Evolutionary conservation across 2,888 invertebrate species (phyloP).

Genomic region (Cryptus armator): DNA sequence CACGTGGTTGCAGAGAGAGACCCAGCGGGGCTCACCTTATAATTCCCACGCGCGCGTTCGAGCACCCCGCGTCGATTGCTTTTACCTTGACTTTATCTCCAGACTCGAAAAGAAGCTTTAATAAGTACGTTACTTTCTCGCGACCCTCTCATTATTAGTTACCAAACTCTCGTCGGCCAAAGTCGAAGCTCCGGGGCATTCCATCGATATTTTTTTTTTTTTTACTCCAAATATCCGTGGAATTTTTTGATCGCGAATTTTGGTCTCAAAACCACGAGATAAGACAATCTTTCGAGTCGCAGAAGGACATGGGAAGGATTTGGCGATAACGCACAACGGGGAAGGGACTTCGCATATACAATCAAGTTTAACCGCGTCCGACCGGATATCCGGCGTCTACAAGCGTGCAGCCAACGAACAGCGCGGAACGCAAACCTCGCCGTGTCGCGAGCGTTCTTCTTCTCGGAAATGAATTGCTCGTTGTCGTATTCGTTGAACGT

Average conservation of each 20-base stretch:
- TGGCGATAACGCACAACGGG: neutral
- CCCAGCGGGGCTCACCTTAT: slow-evolving; percentile 43
- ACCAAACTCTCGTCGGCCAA: slow-evolving; percentile 30
- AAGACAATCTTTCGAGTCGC: neutral
- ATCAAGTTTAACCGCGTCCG: slow-evolving; percentile 25
- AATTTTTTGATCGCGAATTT: slow-evolving; percentile 2
- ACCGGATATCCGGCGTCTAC: slow-evolving; percentile 69
- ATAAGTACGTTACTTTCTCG: slow-evolving; percentile 29
- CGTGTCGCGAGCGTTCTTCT: slow-evolving; percentile 11
- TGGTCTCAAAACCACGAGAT: neutral
- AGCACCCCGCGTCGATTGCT: slow-evolving; percentile 25
- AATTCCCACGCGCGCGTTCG: slow-evolving; percentile 53
- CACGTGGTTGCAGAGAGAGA: slow-evolving; percentile 52
- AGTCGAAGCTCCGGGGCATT: neutral
- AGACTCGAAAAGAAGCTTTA: slow-evolving; percentile 36
- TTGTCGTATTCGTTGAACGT: slow-evolving; percentile 32
- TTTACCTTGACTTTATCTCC: slow-evolving; percentile 31
- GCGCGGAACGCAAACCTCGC: slow-evolving; percentile 48
- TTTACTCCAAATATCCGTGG: neutral
- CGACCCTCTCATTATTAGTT: slow-evolving; percentile 46
- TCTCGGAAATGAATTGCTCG: slow-evolving; percentile 64
- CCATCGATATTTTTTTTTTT: neutral
- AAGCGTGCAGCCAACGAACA: slow-evolving; percentile 17
- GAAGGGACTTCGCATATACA: slow-evolving; percentile 3
- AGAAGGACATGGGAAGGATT: neutral